Conservation (phyloP, 2,797 vertebrate genomes). For the Gymnodraco acuticeps region DNA sequence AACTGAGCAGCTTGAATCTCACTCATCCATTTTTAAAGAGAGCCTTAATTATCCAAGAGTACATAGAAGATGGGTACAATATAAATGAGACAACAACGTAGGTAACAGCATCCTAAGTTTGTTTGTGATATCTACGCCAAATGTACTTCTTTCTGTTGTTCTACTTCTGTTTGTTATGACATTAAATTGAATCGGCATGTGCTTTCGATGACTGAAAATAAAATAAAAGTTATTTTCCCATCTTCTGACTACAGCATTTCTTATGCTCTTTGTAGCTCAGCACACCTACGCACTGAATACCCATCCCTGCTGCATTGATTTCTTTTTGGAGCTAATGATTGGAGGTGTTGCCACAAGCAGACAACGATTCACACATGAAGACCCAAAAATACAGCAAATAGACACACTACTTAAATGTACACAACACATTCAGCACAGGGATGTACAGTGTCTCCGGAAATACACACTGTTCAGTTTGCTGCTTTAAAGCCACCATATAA, state of each 20-base stretch:
- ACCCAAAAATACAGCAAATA: no score
- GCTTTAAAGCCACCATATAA: not conserved
- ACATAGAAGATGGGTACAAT: not conserved
- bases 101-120: no score
- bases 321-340: conserved; percentile 52
- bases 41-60: conserved; percentile 19
- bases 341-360: conserved; percentile 16
- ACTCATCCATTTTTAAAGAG: conserved; percentile 6
- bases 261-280: conserved; percentile 53
- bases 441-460: not conserved
- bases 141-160: not conserved
- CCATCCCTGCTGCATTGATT: conserved; percentile 24
- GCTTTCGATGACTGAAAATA: conserved; percentile 11
- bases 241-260: conserved; percentile 26
- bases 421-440: not conserved
- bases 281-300: conserved; percentile 49
- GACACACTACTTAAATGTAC: no score
- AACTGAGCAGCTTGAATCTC: conserved; percentile 28
- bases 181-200: not conserved
- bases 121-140: no score
- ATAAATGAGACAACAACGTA: conserved; percentile 7
- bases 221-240: conserved; percentile 15
- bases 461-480: not conserved
- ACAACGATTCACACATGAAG: conserved; percentile 9
- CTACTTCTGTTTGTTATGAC: not conserved